These are phyloP conservation scores for Megamerina dolium DNA, from an alignment of 2,888 invertebrate species.

Conservation along the genomic window DNA sequence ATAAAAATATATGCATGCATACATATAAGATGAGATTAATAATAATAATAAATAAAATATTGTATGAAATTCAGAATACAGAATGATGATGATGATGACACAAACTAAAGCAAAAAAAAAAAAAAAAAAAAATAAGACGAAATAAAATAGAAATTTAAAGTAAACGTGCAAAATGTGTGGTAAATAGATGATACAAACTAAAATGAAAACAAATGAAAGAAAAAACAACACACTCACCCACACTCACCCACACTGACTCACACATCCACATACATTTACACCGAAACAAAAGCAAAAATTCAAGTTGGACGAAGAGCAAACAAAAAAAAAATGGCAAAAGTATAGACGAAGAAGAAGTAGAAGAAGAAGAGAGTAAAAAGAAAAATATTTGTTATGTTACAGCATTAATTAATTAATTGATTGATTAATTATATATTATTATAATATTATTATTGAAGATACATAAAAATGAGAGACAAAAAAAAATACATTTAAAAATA, in stretches of 20 bases:
- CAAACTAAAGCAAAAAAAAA: constrained; percentile 1
- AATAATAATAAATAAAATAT: constrained; percentile 3
- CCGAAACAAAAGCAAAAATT: neutral
- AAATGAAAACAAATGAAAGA: no score
- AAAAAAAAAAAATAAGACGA: constrained; percentile 12
- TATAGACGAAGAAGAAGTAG: constrained; percentile 5
- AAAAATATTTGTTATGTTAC: constrained; percentile 41
- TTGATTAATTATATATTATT: no score
- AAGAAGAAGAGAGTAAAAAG: constrained; percentile 10
- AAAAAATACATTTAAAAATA: no score
- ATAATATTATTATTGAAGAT: no score
- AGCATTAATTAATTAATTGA: constrained; percentile 43
- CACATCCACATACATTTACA: no score
- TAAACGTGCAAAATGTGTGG: no score
- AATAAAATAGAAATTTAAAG: constrained; percentile 5
- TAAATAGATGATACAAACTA: no score
- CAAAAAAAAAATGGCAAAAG: constrained; percentile 11
- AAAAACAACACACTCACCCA: no score
- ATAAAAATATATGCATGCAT: constrained; percentile 10
- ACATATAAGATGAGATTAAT: constrained; percentile 11
- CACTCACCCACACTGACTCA: no score
- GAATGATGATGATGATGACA: no score
- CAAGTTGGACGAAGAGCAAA: no score
- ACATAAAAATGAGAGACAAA: no score
- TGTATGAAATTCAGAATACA: constrained; percentile 3